Percentiles rank a stretch among this genome's conserved stretches.
phyloP scores from a whole-genome alignment of 2,797 vertebrate species.

The Vireo griseus region DNA sequence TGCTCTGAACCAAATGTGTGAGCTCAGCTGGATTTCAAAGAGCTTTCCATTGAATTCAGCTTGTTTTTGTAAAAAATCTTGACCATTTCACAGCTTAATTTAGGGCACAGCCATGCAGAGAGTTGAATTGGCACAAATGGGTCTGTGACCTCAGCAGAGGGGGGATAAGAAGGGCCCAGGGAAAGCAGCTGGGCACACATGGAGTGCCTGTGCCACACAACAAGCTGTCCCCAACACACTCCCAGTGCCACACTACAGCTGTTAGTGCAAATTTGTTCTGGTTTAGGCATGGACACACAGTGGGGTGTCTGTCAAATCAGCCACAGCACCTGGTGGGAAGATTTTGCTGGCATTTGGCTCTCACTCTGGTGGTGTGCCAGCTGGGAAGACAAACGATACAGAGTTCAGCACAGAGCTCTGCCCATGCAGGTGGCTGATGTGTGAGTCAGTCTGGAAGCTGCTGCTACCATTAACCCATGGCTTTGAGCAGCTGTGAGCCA shows the following conservation, averaged over 20 bases:
- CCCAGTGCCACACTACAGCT: background rate
- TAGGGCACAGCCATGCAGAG: background rate
- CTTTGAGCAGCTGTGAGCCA: background rate
- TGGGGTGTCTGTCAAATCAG: background rate
- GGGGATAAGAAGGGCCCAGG: background rate
- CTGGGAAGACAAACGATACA: background rate
- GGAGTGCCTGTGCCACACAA: background rate
- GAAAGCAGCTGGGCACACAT: background rate
- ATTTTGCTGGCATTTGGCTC: slow-evolving; percentile 21
- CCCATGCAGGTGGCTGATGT: background rate
- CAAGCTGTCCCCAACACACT: background rate
- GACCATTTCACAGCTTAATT: background rate
- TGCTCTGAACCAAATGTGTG: background rate
- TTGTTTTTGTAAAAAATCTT: background rate
- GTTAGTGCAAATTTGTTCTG: background rate
- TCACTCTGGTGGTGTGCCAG: background rate
- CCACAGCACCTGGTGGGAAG: slow-evolving; percentile 53
- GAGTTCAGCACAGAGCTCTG: background rate
- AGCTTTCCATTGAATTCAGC: background rate
- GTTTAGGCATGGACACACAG: background rate
- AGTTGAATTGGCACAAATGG: background rate
- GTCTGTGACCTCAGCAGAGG: background rate
- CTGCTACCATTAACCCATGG: background rate
- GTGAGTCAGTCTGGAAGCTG: background rate
- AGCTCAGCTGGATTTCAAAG: background rate